Percentiles rank a stretch among this genome's conserved stretches.
Evolutionary conservation across 2,888 invertebrate species (phyloP).

Genomic region (Nineta flava): DNA sequence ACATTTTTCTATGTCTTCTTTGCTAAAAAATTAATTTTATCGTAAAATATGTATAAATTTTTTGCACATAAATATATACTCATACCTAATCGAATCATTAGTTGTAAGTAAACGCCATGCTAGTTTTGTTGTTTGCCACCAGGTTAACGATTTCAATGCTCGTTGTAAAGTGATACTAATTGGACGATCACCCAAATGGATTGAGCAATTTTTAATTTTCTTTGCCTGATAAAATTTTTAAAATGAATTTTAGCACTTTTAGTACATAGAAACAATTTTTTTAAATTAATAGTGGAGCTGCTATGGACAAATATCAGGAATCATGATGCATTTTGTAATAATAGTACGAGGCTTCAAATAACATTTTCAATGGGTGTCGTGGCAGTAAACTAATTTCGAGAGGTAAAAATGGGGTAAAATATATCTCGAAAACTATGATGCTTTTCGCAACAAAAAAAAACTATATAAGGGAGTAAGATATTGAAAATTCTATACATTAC

Average conservation of each 20-base stretch:
- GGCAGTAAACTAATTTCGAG: too few relatives aligned
- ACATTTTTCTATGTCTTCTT: conserved; percentile 88
- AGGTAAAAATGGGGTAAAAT: too few relatives aligned
- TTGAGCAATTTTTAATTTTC: conserved; percentile 60
- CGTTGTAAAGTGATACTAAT: conserved; percentile 83
- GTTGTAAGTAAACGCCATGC: conserved; percentile 73
- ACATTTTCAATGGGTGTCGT: too few relatives aligned
- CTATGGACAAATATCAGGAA: too few relatives aligned
- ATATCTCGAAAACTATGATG: too few relatives aligned
- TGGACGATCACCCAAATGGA: conserved; percentile 88
- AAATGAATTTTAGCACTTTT: not conserved
- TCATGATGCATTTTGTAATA: too few relatives aligned
- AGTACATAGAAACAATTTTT: too few relatives aligned
- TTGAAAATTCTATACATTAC: too few relatives aligned
- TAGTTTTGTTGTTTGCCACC: conserved; percentile 78
- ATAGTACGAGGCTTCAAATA: too few relatives aligned
- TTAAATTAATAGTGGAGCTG: too few relatives aligned
- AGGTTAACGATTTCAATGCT: conserved; percentile 68
- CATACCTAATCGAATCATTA: conserved; percentile 63
- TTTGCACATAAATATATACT: not conserved
- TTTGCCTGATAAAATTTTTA: conserved; percentile 39
- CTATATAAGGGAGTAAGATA: too few relatives aligned
- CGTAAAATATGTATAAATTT: not conserved
- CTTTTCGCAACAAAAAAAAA: too few relatives aligned
- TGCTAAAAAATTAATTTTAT: conserved; percentile 31